Percentiles rank a stretch among this genome's conserved stretches.
Conservation (phyloP, 2,797 vertebrate genomes). For the Fratercula arctica region DNA sequence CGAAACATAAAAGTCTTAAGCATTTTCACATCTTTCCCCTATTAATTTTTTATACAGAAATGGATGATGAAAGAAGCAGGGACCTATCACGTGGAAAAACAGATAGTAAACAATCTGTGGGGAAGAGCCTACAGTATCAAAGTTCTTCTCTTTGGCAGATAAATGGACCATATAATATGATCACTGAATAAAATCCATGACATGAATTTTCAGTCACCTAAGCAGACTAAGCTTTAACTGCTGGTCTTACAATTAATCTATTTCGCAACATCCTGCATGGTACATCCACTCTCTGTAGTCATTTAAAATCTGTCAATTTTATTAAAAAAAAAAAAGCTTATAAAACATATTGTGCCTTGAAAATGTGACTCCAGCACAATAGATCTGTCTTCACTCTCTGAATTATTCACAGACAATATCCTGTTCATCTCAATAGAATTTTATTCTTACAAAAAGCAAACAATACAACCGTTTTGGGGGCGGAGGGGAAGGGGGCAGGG, state of each 20-base stretch:
- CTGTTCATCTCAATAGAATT: not conserved
- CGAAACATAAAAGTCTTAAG: not conserved
- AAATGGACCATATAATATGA: not conserved
- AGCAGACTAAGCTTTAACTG: not conserved
- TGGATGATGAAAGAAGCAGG: not conserved
- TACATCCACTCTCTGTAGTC: not conserved
- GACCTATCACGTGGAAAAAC: not conserved
- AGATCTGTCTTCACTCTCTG: constrained; percentile 36
- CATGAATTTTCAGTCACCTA: not conserved
- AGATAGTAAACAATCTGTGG: not conserved
- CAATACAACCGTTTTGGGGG: not conserved
- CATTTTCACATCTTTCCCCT: not conserved
- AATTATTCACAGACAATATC: constrained; percentile 35
- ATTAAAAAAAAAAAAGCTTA: not conserved
- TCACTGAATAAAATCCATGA: not conserved
- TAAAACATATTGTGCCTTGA: constrained; percentile 28
- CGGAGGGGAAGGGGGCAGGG: no score
- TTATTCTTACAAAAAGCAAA: not conserved
- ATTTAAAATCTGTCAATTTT: constrained; percentile 3
- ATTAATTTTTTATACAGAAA: not conserved
- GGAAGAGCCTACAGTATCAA: not conserved
- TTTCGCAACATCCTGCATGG: not conserved
- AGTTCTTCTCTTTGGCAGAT: not conserved
- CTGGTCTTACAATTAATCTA: not conserved
- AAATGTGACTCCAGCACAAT: constrained; percentile 23